Conservation (phyloP, 2,888 invertebrate species). For the Halocaridina rubra region DNA sequence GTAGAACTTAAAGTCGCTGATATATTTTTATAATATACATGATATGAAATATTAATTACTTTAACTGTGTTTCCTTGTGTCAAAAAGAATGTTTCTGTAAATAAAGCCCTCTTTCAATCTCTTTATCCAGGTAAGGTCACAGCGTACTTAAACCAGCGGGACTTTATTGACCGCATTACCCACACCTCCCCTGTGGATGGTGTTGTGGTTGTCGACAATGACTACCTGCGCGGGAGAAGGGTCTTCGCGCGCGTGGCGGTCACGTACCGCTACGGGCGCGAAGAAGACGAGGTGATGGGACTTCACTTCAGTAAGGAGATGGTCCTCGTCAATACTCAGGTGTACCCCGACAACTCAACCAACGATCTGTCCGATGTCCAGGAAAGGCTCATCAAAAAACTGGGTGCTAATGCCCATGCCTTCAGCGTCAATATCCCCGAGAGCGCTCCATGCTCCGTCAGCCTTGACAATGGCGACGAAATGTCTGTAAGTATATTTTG, state of each 20-base stretch:
- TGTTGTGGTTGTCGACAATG: slow-evolving; percentile 86
- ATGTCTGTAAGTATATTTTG: neutral
- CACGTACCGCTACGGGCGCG: slow-evolving; percentile 90
- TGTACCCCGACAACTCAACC: slow-evolving; percentile 67
- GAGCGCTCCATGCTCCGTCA: slow-evolving; percentile 88
- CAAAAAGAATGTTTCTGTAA: no score
- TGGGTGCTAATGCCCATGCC: slow-evolving; percentile 81
- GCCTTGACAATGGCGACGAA: slow-evolving; percentile 74
- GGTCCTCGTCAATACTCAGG: slow-evolving; percentile 73
- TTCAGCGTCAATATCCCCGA: slow-evolving; percentile 86
- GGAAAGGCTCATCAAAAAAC: slow-evolving; percentile 84
- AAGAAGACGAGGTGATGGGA: slow-evolving; percentile 95
- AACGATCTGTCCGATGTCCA: slow-evolving; percentile 69
- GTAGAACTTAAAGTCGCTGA: no score
- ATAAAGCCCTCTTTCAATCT: no score
- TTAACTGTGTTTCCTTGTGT: no score
- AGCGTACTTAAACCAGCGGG: slow-evolving; percentile 96
- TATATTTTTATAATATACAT: no score
- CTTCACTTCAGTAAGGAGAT: slow-evolving; percentile 93
- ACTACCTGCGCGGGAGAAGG: slow-evolving; percentile 87
- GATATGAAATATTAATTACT: no score
- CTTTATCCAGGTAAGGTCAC: slow-evolving; percentile 79
- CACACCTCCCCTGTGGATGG: slow-evolving; percentile 93
- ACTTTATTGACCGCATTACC: slow-evolving; percentile 96
- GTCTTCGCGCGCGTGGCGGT: slow-evolving; percentile 74